Evolutionary conservation across 2,797 vertebrate species (phyloP).

Genomic region (Prionace glauca): DNA sequence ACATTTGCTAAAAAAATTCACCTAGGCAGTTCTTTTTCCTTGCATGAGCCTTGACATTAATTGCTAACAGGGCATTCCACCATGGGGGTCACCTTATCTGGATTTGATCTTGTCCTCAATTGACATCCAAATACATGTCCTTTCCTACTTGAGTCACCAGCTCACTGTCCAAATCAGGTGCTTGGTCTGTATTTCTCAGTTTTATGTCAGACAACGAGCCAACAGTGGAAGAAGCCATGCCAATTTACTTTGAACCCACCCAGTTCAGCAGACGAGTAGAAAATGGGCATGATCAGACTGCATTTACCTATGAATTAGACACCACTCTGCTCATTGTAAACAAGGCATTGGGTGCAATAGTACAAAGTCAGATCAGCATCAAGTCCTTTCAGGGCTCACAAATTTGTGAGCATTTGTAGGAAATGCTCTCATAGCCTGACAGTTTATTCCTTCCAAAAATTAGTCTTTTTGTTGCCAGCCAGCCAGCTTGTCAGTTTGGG

Average conservation of each 20-base stretch:
- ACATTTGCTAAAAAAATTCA: neutral
- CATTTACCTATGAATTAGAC: neutral
- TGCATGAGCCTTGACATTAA: neutral
- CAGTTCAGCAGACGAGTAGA: neutral
- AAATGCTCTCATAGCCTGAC: slow-evolving; percentile 2
- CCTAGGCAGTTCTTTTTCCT: neutral
- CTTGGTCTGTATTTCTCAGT: neutral
- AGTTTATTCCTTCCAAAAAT: slow-evolving; percentile 28
- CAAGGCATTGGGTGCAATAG: neutral
- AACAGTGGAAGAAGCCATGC: neutral
- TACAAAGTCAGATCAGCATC: neutral
- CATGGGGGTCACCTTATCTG: neutral
- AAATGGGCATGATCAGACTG: neutral
- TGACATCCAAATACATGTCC: neutral
- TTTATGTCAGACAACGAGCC: neutral
- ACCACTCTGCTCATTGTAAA: neutral
- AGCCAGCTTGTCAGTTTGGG: slow-evolving; percentile 33
- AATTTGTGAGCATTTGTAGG: slow-evolving; percentile 1
- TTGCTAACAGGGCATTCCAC: neutral
- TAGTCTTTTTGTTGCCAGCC: slow-evolving; percentile 15
- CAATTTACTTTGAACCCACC: neutral
- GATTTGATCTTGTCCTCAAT: neutral
- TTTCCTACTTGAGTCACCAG: neutral
- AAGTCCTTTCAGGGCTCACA: neutral
- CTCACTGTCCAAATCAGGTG: neutral